Conservation (phyloP, 2,113 vertebrate species). For the Malurus elegans region DNA sequence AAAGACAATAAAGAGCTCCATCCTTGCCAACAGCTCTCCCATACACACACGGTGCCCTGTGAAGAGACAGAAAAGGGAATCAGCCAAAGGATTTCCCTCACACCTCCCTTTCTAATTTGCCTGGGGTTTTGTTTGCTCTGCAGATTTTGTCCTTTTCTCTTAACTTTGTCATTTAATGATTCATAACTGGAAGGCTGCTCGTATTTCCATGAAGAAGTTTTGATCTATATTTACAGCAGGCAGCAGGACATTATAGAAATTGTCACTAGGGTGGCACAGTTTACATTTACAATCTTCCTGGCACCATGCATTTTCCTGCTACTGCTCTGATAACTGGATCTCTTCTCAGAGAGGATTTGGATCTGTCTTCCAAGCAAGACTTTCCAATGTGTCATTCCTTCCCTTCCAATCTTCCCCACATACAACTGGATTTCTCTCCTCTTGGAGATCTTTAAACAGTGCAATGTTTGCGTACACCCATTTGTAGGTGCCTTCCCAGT, state of each 20-base stretch:
- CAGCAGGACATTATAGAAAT: background rate
- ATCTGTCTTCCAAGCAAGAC: background rate
- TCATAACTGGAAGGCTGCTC: background rate
- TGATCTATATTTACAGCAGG: background rate
- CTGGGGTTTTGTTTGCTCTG: background rate
- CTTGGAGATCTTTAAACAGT: background rate
- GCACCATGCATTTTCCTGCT: background rate
- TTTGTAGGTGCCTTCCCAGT: background rate
- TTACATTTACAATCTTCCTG: background rate
- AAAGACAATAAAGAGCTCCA: conserved; percentile 64
- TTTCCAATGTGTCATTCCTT: background rate
- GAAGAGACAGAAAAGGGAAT: background rate
- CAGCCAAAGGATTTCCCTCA: background rate
- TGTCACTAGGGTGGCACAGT: background rate
- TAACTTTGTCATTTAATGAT: background rate
- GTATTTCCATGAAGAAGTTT: background rate
- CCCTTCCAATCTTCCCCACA: background rate
- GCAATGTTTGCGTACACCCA: background rate
- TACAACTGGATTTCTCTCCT: background rate
- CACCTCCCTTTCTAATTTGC: background rate
- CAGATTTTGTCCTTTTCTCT: background rate
- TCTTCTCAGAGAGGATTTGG: background rate
- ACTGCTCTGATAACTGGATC: background rate
- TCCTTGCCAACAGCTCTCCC: conserved; percentile 56
- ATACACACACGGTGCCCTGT: conserved; percentile 45